Conservation (phyloP, 35 echinoderm and acorn worm genomes). For the Acanthaster planci region DNA sequence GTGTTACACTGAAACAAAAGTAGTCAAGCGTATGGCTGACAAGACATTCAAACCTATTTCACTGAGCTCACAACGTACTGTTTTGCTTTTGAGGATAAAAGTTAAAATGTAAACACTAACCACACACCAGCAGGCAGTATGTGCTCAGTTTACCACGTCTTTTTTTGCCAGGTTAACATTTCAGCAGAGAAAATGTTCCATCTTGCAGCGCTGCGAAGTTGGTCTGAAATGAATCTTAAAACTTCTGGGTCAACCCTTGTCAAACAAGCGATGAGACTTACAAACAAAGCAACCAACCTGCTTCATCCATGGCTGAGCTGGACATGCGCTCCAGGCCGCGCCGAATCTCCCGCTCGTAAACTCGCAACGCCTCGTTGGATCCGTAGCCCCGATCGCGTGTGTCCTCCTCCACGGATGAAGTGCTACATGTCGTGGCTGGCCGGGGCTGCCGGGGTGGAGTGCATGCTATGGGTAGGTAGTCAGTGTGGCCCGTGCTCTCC, state of each 20-base stretch:
- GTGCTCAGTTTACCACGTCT: too few relatives aligned
- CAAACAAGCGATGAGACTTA: background rate
- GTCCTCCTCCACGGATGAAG: constrained; percentile 25
- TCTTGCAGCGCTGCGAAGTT: background rate
- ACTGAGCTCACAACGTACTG: too few relatives aligned
- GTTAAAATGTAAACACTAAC: too few relatives aligned
- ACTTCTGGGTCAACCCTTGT: too few relatives aligned
- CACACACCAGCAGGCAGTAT: too few relatives aligned
- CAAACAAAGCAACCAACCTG: constrained; percentile 11
- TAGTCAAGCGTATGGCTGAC: too few relatives aligned
- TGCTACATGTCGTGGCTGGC: constrained; percentile 37
- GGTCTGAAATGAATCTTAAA: background rate
- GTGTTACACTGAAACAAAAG: too few relatives aligned
- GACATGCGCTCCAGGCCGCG: background rate
- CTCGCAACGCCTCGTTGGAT: constrained; percentile 27
- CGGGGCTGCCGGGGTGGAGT: background rate
- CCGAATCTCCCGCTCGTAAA: constrained; percentile 33
- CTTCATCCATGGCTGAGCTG: constrained; percentile 5
- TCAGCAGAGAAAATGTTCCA: background rate
- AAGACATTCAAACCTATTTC: too few relatives aligned
- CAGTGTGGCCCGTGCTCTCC: background rate
- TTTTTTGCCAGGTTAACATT: too few relatives aligned
- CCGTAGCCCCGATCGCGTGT: constrained; percentile 30
- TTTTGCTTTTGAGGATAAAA: too few relatives aligned
- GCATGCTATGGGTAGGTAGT: background rate